These are phyloP conservation scores for Podabrus alpinus DNA, from an alignment of 2,888 invertebrate species.

Conservation along the genomic window DNA sequence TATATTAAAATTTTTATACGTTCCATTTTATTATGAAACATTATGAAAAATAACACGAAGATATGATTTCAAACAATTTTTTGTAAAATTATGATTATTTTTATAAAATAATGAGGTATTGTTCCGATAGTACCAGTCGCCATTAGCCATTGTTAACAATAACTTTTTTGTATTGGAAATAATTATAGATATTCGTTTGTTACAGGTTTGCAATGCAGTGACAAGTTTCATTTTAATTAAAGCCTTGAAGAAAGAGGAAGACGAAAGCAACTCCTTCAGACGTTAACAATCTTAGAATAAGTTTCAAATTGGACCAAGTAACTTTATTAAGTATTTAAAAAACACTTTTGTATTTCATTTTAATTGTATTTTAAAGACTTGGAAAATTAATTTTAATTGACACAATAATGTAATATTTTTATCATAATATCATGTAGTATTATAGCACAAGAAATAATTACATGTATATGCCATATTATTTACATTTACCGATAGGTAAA, in stretches of 20 bases:
- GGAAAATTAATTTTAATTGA: background rate
- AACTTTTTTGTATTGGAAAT: background rate
- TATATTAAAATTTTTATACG: background rate
- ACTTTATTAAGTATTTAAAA: background rate
- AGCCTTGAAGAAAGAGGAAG: slow-evolving; percentile 77
- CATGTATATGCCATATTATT: background rate
- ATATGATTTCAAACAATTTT: background rate
- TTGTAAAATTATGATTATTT: background rate
- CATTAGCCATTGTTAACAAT: background rate
- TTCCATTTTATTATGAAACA: background rate
- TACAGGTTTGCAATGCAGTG: slow-evolving; percentile 71
- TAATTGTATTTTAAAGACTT: background rate
- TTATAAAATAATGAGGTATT: background rate
- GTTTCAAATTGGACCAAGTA: background rate
- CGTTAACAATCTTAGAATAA: background rate
- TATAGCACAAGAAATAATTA: background rate
- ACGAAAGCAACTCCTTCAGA: slow-evolving; percentile 59
- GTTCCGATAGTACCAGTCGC: background rate
- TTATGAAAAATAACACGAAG: background rate
- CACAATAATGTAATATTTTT: background rate
- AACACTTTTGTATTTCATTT: background rate
- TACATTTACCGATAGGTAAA: background rate
- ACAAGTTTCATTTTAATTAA: slow-evolving; percentile 72
- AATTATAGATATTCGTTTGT: slow-evolving; percentile 35
- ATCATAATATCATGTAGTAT: background rate